Evolutionary conservation across 1,140 invertebrate species (phyloP), one percentile per base, ranked within the genome.

Genomic region (Eufriesea mexicana): DNA sequence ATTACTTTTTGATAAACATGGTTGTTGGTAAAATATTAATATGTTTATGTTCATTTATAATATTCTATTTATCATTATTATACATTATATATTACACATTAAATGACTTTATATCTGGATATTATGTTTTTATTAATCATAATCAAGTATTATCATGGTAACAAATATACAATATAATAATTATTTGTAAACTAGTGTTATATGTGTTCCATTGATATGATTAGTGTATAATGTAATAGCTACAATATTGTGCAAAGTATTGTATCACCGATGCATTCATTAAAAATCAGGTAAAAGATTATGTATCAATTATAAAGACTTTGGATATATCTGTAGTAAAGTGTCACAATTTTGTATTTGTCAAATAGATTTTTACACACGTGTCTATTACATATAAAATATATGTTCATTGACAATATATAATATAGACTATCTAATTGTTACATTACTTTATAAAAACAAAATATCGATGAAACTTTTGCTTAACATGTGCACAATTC

Each of bases 1-100:
- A 54, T 91, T 96, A 28, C 89, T 94, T 73, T 83, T 89, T n/a
- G 95, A 95, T 86, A 95, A 95, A 84, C 94, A 94, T 89, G 82
- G 94, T 28, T 95, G 92, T 89, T 95, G 95, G 95, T 95, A 90
- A 90, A 35, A 68, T 49, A 35, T 62, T 28, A 71, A 55, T 9
- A 23, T 28, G 23, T 51, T 6, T 14, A 62, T 28, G 5, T 23
- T 18, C 35, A 0, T 62, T 47, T 47, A 18, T 49, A 5, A n/a
- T 10, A 59, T 49, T 20, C 14, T 8, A 73, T n/a, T 42, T 47
- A 0, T 42, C 18, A 45, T 51, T 75, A 74, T 10, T 62, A 28
- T 25, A 70, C 12, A 2, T 20, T 62, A 25, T n/a, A 10, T 25
- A 8, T 35, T 45, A 20, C 35, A 59, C 7, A 42, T 45, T 35